Evolutionary conservation across 2,113 vertebrate species (phyloP).

Genomic region (Xyliphius kryptos): DNA sequence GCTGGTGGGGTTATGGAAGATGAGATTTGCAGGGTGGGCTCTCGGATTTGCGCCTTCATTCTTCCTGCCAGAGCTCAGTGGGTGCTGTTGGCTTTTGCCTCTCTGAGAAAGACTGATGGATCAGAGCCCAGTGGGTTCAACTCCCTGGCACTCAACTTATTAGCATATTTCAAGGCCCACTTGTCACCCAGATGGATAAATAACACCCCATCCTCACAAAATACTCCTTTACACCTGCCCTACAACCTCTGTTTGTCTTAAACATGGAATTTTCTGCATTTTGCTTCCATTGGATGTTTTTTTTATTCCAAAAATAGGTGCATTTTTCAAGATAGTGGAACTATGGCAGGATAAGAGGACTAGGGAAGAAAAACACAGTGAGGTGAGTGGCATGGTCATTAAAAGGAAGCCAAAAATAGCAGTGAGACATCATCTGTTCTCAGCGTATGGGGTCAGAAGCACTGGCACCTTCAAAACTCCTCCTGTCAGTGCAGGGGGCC

Average conservation of each 20-base stretch:
- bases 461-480: constrained; percentile 69
- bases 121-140: constrained; percentile 48
- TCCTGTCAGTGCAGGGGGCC: constrained; percentile 65
- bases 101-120: constrained; percentile 61
- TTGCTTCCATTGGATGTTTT: not conserved
- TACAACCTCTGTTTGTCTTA: constrained; percentile 6
- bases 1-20: not conserved
- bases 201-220: constrained; percentile 38
- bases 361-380: constrained; percentile 9
- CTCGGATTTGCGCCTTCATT: not conserved
- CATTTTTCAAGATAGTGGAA: constrained; percentile 16
- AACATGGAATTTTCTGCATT: no score
- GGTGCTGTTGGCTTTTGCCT: constrained; percentile 56
- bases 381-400: constrained; percentile 64
- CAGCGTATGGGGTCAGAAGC: constrained; percentile 62
- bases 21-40: not conserved
- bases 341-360: constrained; percentile 46
- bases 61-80: constrained; percentile 43
- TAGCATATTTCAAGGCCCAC: constrained; percentile 57
- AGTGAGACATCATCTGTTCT: constrained; percentile 72
- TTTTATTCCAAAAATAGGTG: not conserved
- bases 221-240: constrained; percentile 7
- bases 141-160: constrained; percentile 50
- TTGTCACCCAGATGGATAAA: constrained; percentile 63
- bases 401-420: constrained; percentile 75